Percentiles rank a stretch among this genome's conserved stretches.
phyloP scores from a whole-genome alignment of 1,140 invertebrate genomes.

The Tyrophagus putrescentiae region DNA sequence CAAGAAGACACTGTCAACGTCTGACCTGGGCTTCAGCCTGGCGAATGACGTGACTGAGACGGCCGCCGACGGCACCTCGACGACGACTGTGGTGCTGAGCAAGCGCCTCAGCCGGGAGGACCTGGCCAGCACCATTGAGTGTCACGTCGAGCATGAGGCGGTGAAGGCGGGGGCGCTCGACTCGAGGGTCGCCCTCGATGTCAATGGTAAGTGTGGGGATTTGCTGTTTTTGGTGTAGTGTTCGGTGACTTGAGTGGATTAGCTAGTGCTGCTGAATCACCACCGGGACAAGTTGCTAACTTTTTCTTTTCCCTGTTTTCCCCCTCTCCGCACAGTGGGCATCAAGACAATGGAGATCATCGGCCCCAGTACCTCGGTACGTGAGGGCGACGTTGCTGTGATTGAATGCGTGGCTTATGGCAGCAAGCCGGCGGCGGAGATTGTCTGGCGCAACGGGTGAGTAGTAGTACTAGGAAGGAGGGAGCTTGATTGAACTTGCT shows the following conservation, averaged over 20 bases:
- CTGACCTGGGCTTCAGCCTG: too few species aligned
- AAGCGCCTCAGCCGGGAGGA: conserved; percentile 56
- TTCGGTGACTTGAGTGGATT: neutral
- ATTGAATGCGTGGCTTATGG: conserved; percentile 21
- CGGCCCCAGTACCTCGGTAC: conserved; percentile 17
- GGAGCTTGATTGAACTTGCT: conserved; percentile 13
- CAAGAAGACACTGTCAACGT: neutral
- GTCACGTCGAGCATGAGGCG: conserved; percentile 33
- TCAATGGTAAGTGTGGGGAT: conserved; percentile 51
- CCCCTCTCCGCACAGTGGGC: conserved; percentile 12
- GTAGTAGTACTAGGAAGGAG: too few species aligned
- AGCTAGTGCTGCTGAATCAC: neutral
- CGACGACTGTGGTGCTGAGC: conserved; percentile 39
- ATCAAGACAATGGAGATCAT: conserved; percentile 18
- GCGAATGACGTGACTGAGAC: neutral
- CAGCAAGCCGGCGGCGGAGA: conserved; percentile 20
- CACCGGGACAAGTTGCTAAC: neutral
- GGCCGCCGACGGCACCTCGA: neutral
- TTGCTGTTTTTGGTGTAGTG: neutral
- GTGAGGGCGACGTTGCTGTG: conserved; percentile 22
- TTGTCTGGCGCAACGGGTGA: conserved; percentile 24
- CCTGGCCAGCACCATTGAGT: conserved; percentile 55
- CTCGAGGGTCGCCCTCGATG: conserved; percentile 51
- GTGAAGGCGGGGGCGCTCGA: conserved; percentile 41
- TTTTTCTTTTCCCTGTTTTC: conserved; percentile 8